Percentiles rank a stretch among this genome's conserved stretches.
These are phyloP conservation scores for Elanoides forficatus DNA, from an alignment of 2,113 vertebrate species.

Conservation along the genomic window DNA sequence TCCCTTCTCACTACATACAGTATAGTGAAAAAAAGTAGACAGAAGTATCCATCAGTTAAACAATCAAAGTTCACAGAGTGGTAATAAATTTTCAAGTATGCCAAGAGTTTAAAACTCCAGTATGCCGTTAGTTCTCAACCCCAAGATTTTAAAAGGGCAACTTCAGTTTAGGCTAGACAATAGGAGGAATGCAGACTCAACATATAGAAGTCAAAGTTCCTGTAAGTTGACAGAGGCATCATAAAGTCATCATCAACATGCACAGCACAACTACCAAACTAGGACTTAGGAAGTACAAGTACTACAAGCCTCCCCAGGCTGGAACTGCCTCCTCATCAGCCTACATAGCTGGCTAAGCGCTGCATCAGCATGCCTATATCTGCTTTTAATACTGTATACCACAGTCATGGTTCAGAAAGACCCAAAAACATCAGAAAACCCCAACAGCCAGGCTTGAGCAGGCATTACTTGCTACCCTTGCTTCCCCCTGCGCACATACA, in stretches of 20 bases:
- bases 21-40: not conserved
- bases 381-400: not conserved
- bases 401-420: not conserved
- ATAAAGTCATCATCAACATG: not conserved
- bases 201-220: not conserved
- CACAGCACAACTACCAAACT: not conserved
- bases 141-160: not conserved
- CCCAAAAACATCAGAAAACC: not conserved
- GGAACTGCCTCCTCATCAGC: not conserved
- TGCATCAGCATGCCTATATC: not conserved
- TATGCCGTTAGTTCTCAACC: not conserved
- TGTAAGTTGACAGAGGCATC: not conserved
- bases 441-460: not conserved
- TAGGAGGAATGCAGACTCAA: not conserved
- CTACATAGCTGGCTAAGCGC: not conserved
- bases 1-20: not conserved
- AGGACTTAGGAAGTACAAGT: not conserved
- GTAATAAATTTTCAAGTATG: not conserved
- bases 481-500: not conserved
- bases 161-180: not conserved
- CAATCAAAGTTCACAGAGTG: not conserved
- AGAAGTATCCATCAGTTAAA: not conserved
- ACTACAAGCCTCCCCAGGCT: not conserved
- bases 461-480: not conserved
- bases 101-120: not conserved